Evolutionary conservation across 2,888 invertebrate species (phyloP).

Genomic region (Pyrrhosoma nymphula): DNA sequence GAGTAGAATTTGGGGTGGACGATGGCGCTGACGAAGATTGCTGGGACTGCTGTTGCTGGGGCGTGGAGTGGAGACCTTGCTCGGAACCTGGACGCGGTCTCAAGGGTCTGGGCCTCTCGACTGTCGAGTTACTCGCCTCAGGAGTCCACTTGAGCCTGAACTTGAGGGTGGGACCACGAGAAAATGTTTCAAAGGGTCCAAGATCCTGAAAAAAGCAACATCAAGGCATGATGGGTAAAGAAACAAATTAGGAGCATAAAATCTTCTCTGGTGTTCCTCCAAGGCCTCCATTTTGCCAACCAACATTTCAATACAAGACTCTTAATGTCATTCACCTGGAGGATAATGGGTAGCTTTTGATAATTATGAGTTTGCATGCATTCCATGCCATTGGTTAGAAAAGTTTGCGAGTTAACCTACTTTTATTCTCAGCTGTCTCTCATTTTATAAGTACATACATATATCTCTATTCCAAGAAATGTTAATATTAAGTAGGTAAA

Average conservation of each 20-base stretch:
- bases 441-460: too few relatives aligned
- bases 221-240: background rate
- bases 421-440: too few relatives aligned
- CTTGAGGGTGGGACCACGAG: constrained; percentile 90
- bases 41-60: constrained; percentile 26
- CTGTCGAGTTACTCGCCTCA: constrained; percentile 84
- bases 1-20: constrained; percentile 44
- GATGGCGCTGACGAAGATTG: constrained; percentile 42
- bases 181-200: constrained; percentile 87
- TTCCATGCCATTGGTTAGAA: too few relatives aligned
- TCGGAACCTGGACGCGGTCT: constrained; percentile 61
- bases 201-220: constrained; percentile 78
- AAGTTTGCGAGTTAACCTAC: too few relatives aligned
- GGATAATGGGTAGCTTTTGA: too few relatives aligned
- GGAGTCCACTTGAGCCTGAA: constrained; percentile 92
- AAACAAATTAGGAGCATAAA: background rate
- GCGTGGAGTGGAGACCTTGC: constrained; percentile 40
- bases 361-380: too few relatives aligned
- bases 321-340: too few relatives aligned
- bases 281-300: too few relatives aligned
- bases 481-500: too few relatives aligned
- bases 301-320: too few relatives aligned
- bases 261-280: too few relatives aligned
- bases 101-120: constrained; percentile 83
- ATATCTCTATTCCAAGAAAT: too few relatives aligned